Evolutionary conservation across 1,140 invertebrate species (phyloP).

Genomic region (Hylaeus volcanicus): DNA sequence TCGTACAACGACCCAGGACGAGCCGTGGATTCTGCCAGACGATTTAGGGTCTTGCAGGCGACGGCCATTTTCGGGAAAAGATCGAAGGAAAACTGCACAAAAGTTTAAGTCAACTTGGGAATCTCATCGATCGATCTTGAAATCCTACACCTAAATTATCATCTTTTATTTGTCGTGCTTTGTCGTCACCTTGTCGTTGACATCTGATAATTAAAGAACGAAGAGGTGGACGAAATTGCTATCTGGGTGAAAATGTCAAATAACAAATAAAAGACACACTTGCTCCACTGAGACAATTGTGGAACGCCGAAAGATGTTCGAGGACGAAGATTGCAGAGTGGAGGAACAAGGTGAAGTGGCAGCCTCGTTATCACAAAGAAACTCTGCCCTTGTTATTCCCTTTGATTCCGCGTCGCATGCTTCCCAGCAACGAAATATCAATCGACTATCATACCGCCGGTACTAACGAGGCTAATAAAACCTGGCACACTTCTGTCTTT

Average conservation of each 20-base stretch:
- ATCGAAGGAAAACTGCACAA: too few relatives aligned
- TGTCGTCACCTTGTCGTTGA: too few relatives aligned
- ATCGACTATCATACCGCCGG: conserved; percentile 6
- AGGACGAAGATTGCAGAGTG: neutral
- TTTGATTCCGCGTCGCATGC: conserved; percentile 16
- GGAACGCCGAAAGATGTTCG: neutral
- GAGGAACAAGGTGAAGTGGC: conserved; percentile 10
- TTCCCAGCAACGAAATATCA: conserved; percentile 23
- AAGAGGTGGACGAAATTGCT: too few relatives aligned
- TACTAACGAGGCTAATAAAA: conserved; percentile 41
- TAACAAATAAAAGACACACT: too few relatives aligned
- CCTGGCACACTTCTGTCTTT: conserved; percentile 18
- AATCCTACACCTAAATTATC: too few relatives aligned
- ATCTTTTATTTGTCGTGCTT: too few relatives aligned
- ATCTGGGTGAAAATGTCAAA: too few relatives aligned
- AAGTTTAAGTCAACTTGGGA: too few relatives aligned
- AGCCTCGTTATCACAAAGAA: conserved; percentile 32
- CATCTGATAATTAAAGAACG: too few relatives aligned
- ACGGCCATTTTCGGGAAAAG: neutral
- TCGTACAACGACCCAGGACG: neutral
- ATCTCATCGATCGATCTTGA: too few relatives aligned
- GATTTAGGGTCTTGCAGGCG: neutral
- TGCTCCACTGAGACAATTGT: neutral
- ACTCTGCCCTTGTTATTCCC: conserved; percentile 22
- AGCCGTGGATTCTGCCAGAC: neutral